A percentile compares a stretch with the other conserved stretches of the same genome.
Conservation (phyloP, 1,140 invertebrate genomes). For the Babylonia areolata region DNA sequence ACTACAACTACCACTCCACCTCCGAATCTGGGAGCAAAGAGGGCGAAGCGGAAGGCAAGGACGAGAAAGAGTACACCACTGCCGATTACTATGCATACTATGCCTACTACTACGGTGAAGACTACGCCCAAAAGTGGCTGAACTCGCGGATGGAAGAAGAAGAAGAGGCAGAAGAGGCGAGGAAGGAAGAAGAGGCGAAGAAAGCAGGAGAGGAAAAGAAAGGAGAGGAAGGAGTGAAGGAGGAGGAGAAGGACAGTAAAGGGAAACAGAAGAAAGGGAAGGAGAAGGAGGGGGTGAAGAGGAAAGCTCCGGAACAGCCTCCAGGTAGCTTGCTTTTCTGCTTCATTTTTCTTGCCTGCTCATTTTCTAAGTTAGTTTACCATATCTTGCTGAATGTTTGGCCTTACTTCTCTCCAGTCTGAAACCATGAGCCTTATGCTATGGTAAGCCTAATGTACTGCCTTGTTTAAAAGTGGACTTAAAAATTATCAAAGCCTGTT, state of each 20-base stretch:
- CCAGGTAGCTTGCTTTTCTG: constrained; percentile 23
- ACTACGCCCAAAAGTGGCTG: constrained; percentile 48
- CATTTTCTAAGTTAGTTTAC: no score
- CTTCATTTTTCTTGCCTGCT: background rate
- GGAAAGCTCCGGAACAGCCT: constrained; percentile 48
- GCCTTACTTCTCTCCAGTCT: no score
- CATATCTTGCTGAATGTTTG: no score
- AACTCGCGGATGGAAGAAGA: constrained; percentile 42
- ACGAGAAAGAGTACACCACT: constrained; percentile 48
- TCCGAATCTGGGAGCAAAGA: constrained; percentile 30
- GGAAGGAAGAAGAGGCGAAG: constrained; percentile 45
- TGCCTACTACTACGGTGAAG: constrained; percentile 54
- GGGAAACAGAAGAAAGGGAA: constrained; percentile 64
- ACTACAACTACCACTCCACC: constrained; percentile 51
- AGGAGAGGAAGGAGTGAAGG: background rate
- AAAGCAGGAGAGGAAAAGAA: constrained; percentile 39
- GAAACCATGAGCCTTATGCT: no score
- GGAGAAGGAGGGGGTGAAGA: constrained; percentile 54
- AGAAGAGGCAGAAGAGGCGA: constrained; percentile 59
- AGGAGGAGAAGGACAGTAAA: constrained; percentile 56
- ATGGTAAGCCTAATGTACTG: no score
- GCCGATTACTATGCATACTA: constrained; percentile 54
- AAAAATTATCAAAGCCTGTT: no score
- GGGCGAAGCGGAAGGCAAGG: constrained; percentile 29
- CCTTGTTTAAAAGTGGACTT: no score